These are phyloP conservation scores for Venturia canescens DNA, from an alignment of 1,140 invertebrate genomes.

Conservation along the genomic window DNA sequence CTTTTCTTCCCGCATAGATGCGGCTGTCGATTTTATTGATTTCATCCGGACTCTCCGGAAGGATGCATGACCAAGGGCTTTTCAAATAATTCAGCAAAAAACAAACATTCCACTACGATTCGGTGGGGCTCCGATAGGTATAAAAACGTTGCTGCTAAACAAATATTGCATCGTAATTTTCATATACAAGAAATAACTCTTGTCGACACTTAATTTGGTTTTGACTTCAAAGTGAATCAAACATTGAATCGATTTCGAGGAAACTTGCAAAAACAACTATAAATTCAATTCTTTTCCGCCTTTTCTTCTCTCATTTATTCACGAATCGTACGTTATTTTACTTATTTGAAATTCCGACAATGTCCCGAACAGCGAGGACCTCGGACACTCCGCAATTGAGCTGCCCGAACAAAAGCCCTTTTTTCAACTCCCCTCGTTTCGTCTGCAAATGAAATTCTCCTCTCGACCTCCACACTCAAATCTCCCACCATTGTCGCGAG, in stretches of 20 bases:
- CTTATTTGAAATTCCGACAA: neutral
- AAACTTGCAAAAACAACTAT: neutral
- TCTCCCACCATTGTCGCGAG: constrained; percentile 13
- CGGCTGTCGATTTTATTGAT: constrained; percentile 34
- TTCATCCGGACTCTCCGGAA: neutral
- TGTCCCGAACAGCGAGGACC: neutral
- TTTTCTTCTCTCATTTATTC: no score
- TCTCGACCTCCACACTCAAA: constrained; percentile 19
- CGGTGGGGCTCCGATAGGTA: no score
- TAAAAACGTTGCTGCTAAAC: no score
- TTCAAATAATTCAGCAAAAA: neutral
- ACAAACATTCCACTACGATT: no score
- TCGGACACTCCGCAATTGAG: no score
- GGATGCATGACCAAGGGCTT: constrained; percentile 22
- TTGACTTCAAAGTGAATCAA: no score
- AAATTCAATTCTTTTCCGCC: no score
- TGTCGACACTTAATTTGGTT: no score
- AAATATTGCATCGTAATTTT: no score
- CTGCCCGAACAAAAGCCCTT: no score
- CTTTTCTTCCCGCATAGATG: constrained; percentile 27
- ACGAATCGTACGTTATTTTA: constrained; percentile 13
- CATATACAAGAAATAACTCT: no score
- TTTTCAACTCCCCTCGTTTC: neutral
- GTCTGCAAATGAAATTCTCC: constrained; percentile 27
- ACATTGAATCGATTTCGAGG: no score